Evolutionary conservation across 2,888 invertebrate species (phyloP).

Genomic region (Gymnoscelis rufifasciata): DNA sequence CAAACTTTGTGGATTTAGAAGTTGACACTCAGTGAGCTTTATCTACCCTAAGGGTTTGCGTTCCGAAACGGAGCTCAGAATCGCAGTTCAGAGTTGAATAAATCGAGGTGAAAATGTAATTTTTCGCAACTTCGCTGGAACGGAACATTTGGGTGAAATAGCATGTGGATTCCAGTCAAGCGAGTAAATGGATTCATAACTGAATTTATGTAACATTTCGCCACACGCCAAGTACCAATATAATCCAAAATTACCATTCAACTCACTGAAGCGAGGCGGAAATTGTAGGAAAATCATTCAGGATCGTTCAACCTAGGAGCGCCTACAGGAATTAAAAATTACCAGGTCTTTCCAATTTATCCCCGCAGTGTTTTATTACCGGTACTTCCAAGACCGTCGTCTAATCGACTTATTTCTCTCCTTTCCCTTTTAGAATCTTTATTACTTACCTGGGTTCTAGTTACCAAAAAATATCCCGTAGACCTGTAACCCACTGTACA

Average conservation of each 20-base stretch:
- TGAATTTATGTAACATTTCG: conserved; percentile 14
- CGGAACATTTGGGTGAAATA: conserved; percentile 17
- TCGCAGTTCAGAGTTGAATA: conserved; percentile 4
- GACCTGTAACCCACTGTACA: not conserved
- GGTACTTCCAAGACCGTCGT: no score
- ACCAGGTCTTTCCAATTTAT: not conserved
- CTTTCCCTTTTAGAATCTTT: not conserved
- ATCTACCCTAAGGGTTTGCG: not conserved
- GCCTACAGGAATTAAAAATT: no score
- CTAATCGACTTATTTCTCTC: not conserved
- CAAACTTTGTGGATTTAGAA: not conserved
- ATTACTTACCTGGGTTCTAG: not conserved
- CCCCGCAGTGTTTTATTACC: not conserved
- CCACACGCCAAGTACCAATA: conserved; percentile 1
- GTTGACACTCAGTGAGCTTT: not conserved
- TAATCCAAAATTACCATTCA: no score
- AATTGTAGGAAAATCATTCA: no score
- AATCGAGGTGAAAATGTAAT: conserved; percentile 15
- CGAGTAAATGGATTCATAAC: conserved; percentile 20
- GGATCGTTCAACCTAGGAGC: no score
- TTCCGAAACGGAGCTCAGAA: not conserved
- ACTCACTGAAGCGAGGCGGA: no score
- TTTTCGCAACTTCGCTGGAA: conserved; percentile 17
- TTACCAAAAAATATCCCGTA: not conserved
- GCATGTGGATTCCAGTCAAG: conserved; percentile 17